Percentiles rank a stretch among this genome's conserved stretches.
These are phyloP conservation scores for Hedya salicella DNA, from an alignment of 2,888 invertebrate genomes.

Conservation along the genomic window DNA sequence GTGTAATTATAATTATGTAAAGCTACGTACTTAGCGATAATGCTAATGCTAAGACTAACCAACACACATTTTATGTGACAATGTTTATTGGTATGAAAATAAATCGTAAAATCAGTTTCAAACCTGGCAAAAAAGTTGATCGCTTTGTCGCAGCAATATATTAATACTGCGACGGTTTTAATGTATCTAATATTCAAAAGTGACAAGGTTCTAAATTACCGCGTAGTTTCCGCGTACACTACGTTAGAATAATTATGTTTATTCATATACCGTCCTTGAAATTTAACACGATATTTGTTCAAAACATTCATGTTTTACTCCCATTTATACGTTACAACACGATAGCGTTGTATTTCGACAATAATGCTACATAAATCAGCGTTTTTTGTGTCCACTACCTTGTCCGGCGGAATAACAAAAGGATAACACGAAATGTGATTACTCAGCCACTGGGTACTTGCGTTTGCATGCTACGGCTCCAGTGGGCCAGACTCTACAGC, in stretches of 20 bases:
- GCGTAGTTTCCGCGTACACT: background rate
- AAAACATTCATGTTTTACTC: constrained; percentile 44
- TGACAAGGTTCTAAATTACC: background rate
- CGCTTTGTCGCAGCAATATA: too few relatives aligned
- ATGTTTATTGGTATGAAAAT: too few relatives aligned
- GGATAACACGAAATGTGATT: constrained; percentile 79
- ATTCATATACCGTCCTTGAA: constrained; percentile 34
- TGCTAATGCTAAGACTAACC: too few relatives aligned
- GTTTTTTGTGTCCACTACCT: constrained; percentile 65
- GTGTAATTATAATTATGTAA: too few relatives aligned
- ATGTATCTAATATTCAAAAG: too few relatives aligned
- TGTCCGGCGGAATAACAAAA: constrained; percentile 66
- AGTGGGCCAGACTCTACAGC: constrained; percentile 8
- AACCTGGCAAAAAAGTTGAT: too few relatives aligned
- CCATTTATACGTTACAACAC: constrained; percentile 44
- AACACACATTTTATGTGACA: too few relatives aligned
- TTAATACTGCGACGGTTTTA: too few relatives aligned
- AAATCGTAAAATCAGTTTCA: too few relatives aligned
- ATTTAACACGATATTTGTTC: constrained; percentile 27
- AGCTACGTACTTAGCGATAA: too few relatives aligned
- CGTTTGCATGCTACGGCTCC: constrained; percentile 66
- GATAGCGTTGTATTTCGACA: constrained; percentile 54
- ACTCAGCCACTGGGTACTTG: constrained; percentile 65
- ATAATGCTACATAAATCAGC: constrained; percentile 66
- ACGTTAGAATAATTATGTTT: constrained; percentile 29